Conservation (phyloP, 2,113 vertebrate genomes). For the Eptesicus fuscus region DNA sequence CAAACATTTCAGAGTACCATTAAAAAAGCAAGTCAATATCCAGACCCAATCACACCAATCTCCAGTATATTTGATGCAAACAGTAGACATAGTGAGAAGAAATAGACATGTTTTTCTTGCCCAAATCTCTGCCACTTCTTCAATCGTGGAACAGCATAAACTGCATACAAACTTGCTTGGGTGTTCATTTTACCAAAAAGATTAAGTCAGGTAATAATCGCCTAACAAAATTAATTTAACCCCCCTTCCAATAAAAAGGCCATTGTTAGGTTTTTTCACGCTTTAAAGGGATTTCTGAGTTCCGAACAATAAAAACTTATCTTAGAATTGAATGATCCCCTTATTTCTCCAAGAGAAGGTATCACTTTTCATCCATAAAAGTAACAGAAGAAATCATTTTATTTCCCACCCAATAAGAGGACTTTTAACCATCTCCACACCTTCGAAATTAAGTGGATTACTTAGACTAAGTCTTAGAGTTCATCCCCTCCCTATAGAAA, state of each 20-base stretch:
- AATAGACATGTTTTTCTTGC: slow-evolving; percentile 35
- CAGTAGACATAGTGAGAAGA: slow-evolving; percentile 29
- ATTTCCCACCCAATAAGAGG: neutral
- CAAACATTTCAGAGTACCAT: neutral
- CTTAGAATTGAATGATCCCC: neutral
- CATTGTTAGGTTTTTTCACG: neutral
- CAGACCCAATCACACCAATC: neutral
- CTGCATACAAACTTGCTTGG: neutral
- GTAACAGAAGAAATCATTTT: neutral
- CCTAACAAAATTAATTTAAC: neutral
- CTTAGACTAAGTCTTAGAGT: neutral
- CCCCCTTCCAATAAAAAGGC: neutral
- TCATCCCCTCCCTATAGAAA: neutral
- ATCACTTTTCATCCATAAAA: neutral
- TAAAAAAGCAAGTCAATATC: slow-evolving; percentile 3
- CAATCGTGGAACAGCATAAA: neutral
- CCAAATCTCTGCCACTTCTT: neutral
- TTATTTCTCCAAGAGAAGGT: neutral
- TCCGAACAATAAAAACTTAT: neutral
- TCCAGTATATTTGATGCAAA: slow-evolving; percentile 21
- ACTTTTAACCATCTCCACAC: neutral
- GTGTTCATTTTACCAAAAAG: slow-evolving; percentile 41
- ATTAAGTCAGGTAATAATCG: neutral
- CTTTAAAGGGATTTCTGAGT: neutral
- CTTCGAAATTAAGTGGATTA: neutral